Evolutionary conservation across 30 jellyfish, hydroid and myxozoan genomes (phyloP).

Genomic region (Aurelia sp.): DNA sequence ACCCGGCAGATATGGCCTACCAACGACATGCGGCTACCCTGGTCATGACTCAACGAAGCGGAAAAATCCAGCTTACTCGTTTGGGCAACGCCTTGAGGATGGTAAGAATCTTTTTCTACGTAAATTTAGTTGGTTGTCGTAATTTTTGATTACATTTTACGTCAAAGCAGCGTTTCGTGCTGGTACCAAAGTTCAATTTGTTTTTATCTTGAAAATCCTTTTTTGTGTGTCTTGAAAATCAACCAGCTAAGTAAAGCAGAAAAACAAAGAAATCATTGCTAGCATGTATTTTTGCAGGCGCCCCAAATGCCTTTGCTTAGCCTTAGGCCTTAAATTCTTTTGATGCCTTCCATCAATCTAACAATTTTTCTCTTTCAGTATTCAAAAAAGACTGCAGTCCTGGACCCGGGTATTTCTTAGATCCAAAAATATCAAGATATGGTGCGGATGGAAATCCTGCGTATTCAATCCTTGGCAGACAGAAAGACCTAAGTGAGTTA

Average conservation of each 20-base stretch:
- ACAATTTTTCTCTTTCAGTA: conserved; percentile 58
- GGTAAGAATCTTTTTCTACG: background rate
- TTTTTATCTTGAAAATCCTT: too few relatives aligned
- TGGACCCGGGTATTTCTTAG: conserved; percentile 98
- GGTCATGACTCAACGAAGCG: conserved; percentile 88
- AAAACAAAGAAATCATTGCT: too few relatives aligned
- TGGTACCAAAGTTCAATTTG: too few relatives aligned
- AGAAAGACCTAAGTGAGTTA: conserved; percentile 90
- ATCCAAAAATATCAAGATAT: conserved; percentile 82
- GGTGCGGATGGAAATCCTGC: conserved; percentile 98
- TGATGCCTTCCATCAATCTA: background rate
- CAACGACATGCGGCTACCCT: conserved; percentile 90
- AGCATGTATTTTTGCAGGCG: too few relatives aligned
- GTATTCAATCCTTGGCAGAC: conserved; percentile 94
- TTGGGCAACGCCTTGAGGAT: conserved; percentile 89
- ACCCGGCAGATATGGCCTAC: conserved; percentile 97
- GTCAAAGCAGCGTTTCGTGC: background rate
- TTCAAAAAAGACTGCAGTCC: conserved; percentile 97
- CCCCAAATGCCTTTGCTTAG: too few relatives aligned
- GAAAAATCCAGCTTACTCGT: conserved; percentile 93
- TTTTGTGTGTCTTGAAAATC: too few relatives aligned
- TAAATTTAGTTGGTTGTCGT: background rate
- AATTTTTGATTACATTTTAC: background rate
- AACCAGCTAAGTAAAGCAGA: too few relatives aligned
- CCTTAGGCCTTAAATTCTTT: too few relatives aligned